These are phyloP conservation scores for Crotalus tigris DNA, from an alignment of 2,113 vertebrate species.

Conservation along the genomic window DNA sequence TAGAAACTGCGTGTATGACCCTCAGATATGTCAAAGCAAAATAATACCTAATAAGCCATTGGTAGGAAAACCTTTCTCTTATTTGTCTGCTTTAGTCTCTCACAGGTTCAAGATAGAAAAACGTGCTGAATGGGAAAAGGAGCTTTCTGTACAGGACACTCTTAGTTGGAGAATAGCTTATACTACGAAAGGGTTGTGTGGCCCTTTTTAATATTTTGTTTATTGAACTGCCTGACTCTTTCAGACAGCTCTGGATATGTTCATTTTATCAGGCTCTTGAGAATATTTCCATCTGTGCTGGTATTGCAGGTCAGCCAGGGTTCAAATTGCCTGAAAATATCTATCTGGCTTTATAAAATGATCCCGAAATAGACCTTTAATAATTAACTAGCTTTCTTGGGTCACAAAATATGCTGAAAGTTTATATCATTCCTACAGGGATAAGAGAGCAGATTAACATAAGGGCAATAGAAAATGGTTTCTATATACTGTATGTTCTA, in stretches of 20 bases:
- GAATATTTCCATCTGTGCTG: not conserved
- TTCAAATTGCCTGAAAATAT: not conserved
- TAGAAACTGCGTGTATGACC: constrained; percentile 45
- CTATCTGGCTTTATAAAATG: not conserved
- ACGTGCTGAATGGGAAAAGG: constrained; percentile 40
- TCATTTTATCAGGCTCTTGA: not conserved
- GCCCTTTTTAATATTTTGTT: not conserved
- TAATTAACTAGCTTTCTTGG: not conserved
- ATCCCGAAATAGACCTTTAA: not conserved
- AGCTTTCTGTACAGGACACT: constrained; percentile 40
- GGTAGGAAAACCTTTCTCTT: constrained; percentile 32
- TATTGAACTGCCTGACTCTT: not conserved
- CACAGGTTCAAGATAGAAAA: not conserved
- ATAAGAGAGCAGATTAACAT: not conserved
- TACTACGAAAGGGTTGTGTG: not conserved
- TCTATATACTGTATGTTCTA: not conserved
- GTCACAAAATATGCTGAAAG: not conserved
- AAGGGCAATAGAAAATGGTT: not conserved
- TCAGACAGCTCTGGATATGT: not conserved
- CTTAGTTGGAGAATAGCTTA: constrained; percentile 55
- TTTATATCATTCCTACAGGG: not conserved
- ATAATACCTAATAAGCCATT: constrained; percentile 49
- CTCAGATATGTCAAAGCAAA: constrained; percentile 47
- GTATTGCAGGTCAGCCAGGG: not conserved
- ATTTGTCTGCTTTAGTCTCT: not conserved